Evolutionary conservation across 2,888 invertebrate genomes (phyloP), one percentile per base, ranked within the genome.

Genomic region (Athalia rosae): DNA sequence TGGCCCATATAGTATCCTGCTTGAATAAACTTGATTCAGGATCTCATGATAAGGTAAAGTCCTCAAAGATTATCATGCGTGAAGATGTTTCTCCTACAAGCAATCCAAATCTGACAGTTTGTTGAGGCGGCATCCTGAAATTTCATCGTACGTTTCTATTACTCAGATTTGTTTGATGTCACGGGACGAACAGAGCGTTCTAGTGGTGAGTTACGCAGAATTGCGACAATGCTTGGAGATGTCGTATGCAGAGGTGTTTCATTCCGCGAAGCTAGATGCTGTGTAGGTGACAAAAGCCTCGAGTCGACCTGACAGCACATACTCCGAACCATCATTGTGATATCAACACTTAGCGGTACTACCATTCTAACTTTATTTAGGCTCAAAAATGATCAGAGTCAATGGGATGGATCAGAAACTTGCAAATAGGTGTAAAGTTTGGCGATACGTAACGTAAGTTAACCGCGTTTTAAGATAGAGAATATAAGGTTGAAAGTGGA

Each of bases 201-300:
- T 99, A 84, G 97, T 99, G 80, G 98, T 99, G 80, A 96, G 97
- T 80, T 99, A 97, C 90, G 95, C 96, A 41, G 99, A 99, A 90
- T 92, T 99, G 86, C 98, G 98, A 91, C 96, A 96, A 88, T 98
- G 98, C 91, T 93, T 99, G 87, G 97, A 98, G 89, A 94, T 95
- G 87, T 96, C 98, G 62, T 98, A 98, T 91, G 93, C 94, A 74
- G 98, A 99, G 90, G 89, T 96, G 78, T 91, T 97, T 83, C 91
- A 91, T 90, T 91, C 92, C 73, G 91, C 92, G 11, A 90, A 90
- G 78, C 87, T 90, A 78, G 84, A 87, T 79, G 86, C 83, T 80
- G 76, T 56, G 66, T 84, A 85, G 80, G 79, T 77, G 80, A 67
- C 77, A 63, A 81, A 79, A 78, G 81, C 77, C 81, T 84, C 73